Base-by-base conservation (phyloP, 2,797 vertebrate species). In the Peromyscus eremicus region DNA sequence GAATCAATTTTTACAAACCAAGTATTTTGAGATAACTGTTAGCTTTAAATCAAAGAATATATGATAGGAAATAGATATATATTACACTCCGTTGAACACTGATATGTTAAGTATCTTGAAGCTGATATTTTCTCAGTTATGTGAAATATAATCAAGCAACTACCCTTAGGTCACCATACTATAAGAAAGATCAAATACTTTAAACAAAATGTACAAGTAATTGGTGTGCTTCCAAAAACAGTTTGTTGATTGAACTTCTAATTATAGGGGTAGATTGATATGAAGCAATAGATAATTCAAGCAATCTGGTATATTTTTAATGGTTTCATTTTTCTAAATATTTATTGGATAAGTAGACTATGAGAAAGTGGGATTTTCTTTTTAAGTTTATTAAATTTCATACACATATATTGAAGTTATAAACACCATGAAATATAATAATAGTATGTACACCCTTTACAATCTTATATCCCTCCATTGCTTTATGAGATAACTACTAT, bases 101-200 rank as follows among this genome's bases (percentile, higher is more conserved):
- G 16, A 2, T 71, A 60, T 71, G 70, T 92, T 76, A 68, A 91
- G 32, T 70, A 55, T 84, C 14, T 32, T 29, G 9, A 82, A 92
- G 49, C 57, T 95, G 68, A 68, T 92, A 89, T 82, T 91, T 94
- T 94, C 60, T 60, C 21, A 46, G 80, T 46, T 92, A 82, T 64
- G 37, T 34, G 49, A 96, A 86, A 89, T 85, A 64, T 77, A 60
- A 55, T 34, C 9, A 43, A 64, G 46, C 43, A 73, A 25, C 17
- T 55, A 29, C 10, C 40, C 40, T 73, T 60, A 62, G n/a, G 23
- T 25, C 80, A 52, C 34, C 40, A n/a, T 87, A 21, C 27, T 83
- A 1, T 80, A 76, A 80, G 49, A 34, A 84, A 91, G 12, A 43
- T 76, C 57, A 95, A 85, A 29, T 76, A 81, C 8, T 16, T 13